Evolutionary conservation across 2,888 invertebrate genomes (phyloP).

Genomic region (Tenodera sinensis): DNA sequence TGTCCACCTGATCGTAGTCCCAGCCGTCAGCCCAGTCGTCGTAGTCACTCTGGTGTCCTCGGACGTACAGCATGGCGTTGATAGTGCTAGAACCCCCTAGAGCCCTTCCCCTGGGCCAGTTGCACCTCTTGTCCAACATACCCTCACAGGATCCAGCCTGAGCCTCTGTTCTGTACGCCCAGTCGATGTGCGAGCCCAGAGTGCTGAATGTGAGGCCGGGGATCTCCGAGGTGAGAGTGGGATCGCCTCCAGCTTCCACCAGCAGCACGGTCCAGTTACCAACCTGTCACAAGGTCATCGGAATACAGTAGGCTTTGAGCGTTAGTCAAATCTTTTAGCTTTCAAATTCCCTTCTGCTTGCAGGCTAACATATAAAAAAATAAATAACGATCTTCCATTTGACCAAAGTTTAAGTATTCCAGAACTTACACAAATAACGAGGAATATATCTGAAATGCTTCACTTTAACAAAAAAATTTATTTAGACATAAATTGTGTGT

Average conservation of each 20-base stretch:
- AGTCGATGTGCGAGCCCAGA: constrained; percentile 44
- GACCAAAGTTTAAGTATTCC: too few relatives aligned
- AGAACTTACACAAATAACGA: too few relatives aligned
- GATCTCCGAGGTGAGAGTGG: constrained; percentile 47
- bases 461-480: too few relatives aligned
- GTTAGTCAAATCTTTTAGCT: too few relatives aligned
- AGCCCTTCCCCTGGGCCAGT: constrained; percentile 58
- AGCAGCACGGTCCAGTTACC: constrained; percentile 49
- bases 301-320: too few relatives aligned
- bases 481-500: too few relatives aligned
- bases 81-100: constrained; percentile 62
- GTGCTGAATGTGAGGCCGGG: constrained; percentile 42
- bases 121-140: constrained; percentile 43
- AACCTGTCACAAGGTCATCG: not conserved
- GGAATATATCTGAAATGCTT: too few relatives aligned
- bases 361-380: too few relatives aligned
- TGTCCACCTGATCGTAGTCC: constrained; percentile 50
- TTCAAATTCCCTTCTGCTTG: too few relatives aligned
- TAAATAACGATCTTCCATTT: too few relatives aligned
- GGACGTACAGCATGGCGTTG: constrained; percentile 63
- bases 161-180: constrained; percentile 48
- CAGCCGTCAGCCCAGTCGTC: constrained; percentile 63
- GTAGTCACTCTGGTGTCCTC: constrained; percentile 62
- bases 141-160: constrained; percentile 33
- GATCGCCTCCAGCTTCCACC: constrained; percentile 53